A percentile compares a stretch with the other conserved stretches of the same genome.
These are phyloP conservation scores for Drosophila micromelanica DNA, from an alignment of 1,140 invertebrate species.

Conservation along the genomic window DNA sequence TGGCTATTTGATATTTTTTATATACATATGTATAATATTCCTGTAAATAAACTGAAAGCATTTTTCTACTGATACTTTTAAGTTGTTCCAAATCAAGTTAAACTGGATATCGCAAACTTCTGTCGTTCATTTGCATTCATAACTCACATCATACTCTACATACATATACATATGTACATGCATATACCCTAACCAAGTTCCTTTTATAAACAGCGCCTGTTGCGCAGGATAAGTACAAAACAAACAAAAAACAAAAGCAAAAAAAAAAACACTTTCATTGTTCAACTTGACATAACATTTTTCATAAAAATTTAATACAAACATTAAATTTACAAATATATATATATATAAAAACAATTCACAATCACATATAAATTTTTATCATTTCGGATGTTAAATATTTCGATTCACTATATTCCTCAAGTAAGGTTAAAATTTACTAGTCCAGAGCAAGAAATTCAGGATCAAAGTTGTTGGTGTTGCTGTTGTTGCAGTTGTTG, in stretches of 20 bases:
- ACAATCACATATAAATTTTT: conserved; percentile 82
- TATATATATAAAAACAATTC: conserved; percentile 81
- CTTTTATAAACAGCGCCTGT: conserved; percentile 31
- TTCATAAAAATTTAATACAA: conserved; percentile 82
- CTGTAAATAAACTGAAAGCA: conserved; percentile 45
- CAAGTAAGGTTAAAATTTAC: conserved; percentile 79
- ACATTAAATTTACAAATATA: conserved; percentile 81
- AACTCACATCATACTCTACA: conserved; percentile 4
- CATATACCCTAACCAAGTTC: conserved; percentile 23
- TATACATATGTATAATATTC: conserved; percentile 22
- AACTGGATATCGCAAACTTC: neutral
- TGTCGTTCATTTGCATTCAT: neutral
- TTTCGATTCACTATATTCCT: conserved; percentile 78
- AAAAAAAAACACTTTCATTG: conserved; percentile 25
- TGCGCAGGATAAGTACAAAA: conserved; percentile 26
- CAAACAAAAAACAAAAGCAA: too few relatives aligned
- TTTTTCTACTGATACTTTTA: conserved; percentile 33
- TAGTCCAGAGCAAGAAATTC: conserved; percentile 80
- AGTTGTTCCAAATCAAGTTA: neutral
- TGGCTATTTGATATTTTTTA: conserved; percentile 30
- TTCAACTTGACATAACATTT: conserved; percentile 81
- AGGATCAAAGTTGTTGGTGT: conserved; percentile 71
- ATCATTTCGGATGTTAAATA: conserved; percentile 79
- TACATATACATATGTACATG: neutral
- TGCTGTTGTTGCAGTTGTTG: conserved; percentile 23